These are phyloP conservation scores for Chauna torquata DNA, from an alignment of 2,113 vertebrate species.

Conservation along the genomic window DNA sequence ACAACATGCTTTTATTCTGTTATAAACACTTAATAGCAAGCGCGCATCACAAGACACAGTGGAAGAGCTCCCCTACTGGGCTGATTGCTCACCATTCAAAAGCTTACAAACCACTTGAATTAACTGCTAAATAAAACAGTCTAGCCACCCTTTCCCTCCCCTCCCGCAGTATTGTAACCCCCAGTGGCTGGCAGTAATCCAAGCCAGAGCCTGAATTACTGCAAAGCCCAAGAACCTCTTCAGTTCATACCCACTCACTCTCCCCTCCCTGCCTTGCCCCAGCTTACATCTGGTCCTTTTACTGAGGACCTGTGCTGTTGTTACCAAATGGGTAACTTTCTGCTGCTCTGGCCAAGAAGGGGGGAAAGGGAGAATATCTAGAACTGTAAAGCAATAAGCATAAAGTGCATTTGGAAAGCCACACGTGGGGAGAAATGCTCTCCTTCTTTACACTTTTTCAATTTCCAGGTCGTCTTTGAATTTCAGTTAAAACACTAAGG, in stretches of 20 bases:
- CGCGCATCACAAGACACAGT: not conserved
- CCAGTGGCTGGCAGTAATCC: not conserved
- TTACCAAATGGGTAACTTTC: not conserved
- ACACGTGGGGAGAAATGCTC: not conserved
- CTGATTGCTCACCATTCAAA: conserved; percentile 46
- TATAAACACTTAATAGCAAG: conserved; percentile 42
- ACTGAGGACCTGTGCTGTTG: not conserved
- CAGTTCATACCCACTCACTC: not conserved
- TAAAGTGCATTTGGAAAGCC: not conserved
- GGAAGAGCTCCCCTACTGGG: conserved; percentile 58
- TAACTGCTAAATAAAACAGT: conserved; percentile 25
- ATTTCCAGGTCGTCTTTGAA: not conserved
- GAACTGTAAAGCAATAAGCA: not conserved
- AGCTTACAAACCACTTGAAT: conserved; percentile 26
- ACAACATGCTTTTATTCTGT: conserved; percentile 52
- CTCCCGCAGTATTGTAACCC: not conserved
- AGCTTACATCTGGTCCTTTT: not conserved
- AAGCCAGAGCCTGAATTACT: not conserved
- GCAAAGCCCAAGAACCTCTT: not conserved
- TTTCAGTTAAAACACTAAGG: not conserved
- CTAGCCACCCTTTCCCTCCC: not conserved
- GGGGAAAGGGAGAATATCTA: not conserved
- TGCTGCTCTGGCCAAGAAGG: not conserved
- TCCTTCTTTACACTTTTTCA: not conserved
- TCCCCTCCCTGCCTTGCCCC: not conserved